phyloP scores from a whole-genome alignment of 2,797 vertebrate species.

The Ictinia mississippiensis region DNA sequence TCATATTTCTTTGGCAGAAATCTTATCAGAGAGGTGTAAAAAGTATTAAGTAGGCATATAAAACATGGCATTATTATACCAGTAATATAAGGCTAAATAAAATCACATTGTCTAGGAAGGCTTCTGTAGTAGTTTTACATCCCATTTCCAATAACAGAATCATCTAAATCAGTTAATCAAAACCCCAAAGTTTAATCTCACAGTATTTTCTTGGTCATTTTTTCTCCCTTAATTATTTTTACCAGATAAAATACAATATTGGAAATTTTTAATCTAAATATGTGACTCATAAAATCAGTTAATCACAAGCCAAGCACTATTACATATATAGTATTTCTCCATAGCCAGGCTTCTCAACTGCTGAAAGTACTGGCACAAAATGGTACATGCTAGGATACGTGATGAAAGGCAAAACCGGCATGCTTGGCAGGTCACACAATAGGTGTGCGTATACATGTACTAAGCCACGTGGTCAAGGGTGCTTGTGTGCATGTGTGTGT shows the following conservation, averaged over 20 bases:
- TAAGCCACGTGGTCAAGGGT: not conserved
- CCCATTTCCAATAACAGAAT: constrained; percentile 15
- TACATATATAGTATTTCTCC: not conserved
- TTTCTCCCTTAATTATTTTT: not conserved
- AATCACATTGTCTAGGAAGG: constrained; percentile 8
- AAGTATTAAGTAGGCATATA: constrained; percentile 64
- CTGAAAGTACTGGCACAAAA: not conserved
- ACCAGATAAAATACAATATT: not conserved
- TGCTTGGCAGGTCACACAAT: not conserved
- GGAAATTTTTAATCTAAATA: not conserved
- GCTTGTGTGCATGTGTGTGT: not conserved
- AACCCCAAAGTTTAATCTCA: not conserved
- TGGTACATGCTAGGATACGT: not conserved
- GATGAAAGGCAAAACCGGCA: not conserved
- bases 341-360: not conserved
- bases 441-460: too few species aligned
- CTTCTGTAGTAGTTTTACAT: constrained; percentile 22
- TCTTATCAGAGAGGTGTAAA: constrained; percentile 66
- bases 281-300: not conserved
- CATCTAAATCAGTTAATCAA: constrained; percentile 33
- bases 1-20: constrained; percentile 34
- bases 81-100: constrained; percentile 61
- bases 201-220: not conserved
- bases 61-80: constrained; percentile 62
- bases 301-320: not conserved